Evolutionary conservation across 2,888 invertebrate species (phyloP), one percentile per base, ranked within the genome.

Genomic region (Calliopum simillimum): DNA sequence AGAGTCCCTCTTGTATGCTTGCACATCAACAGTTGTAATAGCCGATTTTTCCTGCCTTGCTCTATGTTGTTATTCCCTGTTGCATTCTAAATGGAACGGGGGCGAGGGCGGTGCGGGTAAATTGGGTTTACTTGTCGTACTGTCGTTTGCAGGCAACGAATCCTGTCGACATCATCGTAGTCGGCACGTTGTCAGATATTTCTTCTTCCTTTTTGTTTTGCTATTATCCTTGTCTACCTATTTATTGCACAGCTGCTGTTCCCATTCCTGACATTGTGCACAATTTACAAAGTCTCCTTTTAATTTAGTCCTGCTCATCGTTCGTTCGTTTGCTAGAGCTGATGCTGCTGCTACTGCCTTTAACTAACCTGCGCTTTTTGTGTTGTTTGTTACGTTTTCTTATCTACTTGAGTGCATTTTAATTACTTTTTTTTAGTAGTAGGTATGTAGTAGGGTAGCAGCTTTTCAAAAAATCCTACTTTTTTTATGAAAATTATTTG

Each of bases 381-480:
- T 63, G 49, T 47, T 65, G 43, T 43, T 21, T 33, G 33, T 65
- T 6, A 16, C 25, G 33, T 59, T 14, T 43, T 44, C 55, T 55
- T n/a, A 44, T 55, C 53, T 44, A 16, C 46, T 33, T 46, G 64
- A 66, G 56, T 58, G 46, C 56, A 44, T 66, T 66, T 66, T 66
- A 66, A 66, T 66, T 66, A 66, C 66, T 56, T 46, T 56, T 55
- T 66, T 46, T 33, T 4, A 33, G 33, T 33, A 33, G 8, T 8
- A 33, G n/a, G n/a, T n/a, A n/a, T n/a, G n/a, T n/a, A n/a, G n/a
- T n/a, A n/a, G n/a, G 33, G 33, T 33, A 33, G 33, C 8, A 33
- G 33, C 33, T 6, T 33, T 33, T 33, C 33, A 0, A 8, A n/a
- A n/a, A n/a, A n/a, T n/a, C n/a, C n/a, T n/a, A n/a, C n/a, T 33